phyloP scores from a whole-genome alignment of 2,113 vertebrate genomes.

The Casuarius casuarius region DNA sequence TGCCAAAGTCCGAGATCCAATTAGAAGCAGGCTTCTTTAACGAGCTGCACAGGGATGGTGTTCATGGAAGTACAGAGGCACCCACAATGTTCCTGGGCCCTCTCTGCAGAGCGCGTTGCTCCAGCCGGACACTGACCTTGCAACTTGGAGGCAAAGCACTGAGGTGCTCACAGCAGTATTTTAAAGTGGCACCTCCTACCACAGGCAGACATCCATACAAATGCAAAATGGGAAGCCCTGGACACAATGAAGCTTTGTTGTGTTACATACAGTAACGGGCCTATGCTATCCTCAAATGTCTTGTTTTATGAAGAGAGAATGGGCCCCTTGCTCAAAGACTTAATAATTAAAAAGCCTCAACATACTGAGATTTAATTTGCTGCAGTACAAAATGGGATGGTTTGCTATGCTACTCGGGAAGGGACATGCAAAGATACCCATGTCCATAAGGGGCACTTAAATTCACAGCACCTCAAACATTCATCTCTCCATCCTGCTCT shows the following conservation, averaged over 20 bases:
- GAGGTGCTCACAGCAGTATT: background rate
- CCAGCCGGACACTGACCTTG: background rate
- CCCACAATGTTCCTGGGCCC: background rate
- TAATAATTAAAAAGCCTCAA: background rate
- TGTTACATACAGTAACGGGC: background rate
- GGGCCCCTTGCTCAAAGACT: background rate
- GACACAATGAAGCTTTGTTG: background rate
- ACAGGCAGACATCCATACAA: background rate
- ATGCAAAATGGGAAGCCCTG: background rate
- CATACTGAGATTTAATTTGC: background rate
- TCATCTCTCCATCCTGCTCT: background rate
- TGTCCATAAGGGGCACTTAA: background rate
- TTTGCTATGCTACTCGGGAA: accelerated
- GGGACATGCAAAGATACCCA: background rate
- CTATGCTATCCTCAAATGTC: background rate
- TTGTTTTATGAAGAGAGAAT: background rate
- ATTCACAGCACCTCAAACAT: background rate
- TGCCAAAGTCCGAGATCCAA: background rate
- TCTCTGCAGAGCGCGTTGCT: accelerated
- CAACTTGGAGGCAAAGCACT: background rate
- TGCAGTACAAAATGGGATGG: accelerated
- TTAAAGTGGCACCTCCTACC: background rate
- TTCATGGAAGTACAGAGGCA: background rate
- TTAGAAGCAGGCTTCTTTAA: background rate
- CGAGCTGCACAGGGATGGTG: background rate